phyloP scores from a whole-genome alignment of 2,888 invertebrate genomes.

The Caenorhabditis virilis region DNA sequence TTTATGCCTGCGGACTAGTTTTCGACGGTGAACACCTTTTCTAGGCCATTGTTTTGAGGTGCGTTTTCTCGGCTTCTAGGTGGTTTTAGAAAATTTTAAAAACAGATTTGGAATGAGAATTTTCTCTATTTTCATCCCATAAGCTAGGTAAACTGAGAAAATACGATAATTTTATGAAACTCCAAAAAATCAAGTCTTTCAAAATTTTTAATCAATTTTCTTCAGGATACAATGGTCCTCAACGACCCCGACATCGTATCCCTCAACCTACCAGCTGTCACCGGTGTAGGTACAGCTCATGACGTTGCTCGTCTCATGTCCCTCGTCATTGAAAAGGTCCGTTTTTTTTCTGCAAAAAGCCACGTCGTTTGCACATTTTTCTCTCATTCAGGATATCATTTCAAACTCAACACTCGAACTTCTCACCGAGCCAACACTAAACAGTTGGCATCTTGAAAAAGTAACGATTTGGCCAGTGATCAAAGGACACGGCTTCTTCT shows the following conservation, averaged over 20 bases:
- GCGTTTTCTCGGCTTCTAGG: no score
- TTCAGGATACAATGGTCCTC: constrained; percentile 52
- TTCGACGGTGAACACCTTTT: no score
- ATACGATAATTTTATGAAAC: background rate
- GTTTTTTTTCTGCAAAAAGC: no score
- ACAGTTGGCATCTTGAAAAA: constrained; percentile 62
- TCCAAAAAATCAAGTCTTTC: background rate
- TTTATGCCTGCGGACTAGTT: no score
- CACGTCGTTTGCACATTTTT: background rate
- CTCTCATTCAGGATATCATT: constrained; percentile 48
- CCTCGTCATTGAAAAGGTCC: constrained; percentile 38
- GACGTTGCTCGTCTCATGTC: constrained; percentile 56
- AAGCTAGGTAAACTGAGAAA: no score
- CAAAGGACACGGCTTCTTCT: constrained; percentile 66
- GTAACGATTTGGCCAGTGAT: constrained; percentile 60
- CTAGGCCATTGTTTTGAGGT: no score
- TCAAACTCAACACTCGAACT: constrained; percentile 44
- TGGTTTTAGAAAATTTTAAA: no score
- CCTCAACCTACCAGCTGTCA: constrained; percentile 54
- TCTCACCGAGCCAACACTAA: constrained; percentile 50
- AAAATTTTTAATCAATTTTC: background rate
- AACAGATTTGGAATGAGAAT: no score
- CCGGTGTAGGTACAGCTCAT: constrained; percentile 54
- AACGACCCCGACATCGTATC: constrained; percentile 57
- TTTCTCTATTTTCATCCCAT: no score